phyloP scores from a whole-genome alignment of 2,113 vertebrate species.

The Microcebus murinus region DNA sequence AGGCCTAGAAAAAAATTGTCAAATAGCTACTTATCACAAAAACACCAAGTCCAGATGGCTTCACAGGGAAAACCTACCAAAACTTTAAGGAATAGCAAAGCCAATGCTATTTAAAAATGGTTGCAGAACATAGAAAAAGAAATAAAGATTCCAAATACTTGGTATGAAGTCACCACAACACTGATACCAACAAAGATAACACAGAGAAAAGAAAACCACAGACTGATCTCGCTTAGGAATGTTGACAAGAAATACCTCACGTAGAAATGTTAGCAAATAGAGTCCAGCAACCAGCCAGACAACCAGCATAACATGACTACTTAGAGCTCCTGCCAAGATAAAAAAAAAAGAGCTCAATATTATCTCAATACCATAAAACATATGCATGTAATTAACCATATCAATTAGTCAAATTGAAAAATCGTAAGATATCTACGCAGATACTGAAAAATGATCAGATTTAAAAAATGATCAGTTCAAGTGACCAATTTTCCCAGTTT shows the following conservation, averaged over 20 bases:
- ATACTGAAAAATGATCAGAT: conserved; percentile 4
- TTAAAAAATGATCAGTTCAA: background rate
- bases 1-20: background rate
- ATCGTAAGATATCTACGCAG: background rate
- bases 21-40: conserved; percentile 2
- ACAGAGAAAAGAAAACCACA: conserved; percentile 27
- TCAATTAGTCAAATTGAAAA: background rate
- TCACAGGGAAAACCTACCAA: conserved; percentile 39
- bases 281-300: background rate
- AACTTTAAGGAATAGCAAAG: conserved; percentile 32
- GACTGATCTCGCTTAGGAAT: background rate
- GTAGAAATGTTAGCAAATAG: background rate
- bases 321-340: background rate
- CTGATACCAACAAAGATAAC: background rate
- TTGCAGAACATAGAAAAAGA: conserved; percentile 53
- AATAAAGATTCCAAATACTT: conserved; percentile 31
- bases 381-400: background rate
- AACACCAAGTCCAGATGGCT: conserved; percentile 48
- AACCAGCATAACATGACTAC: background rate
- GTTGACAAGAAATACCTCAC: background rate
- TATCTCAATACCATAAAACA: background rate
- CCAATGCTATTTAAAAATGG: conserved; percentile 42
- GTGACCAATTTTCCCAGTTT: background rate
- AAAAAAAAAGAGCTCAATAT: background rate
- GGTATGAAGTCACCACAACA: conserved; percentile 26